phyloP scores from a whole-genome alignment of 2,888 invertebrate genomes.

The Melikaiella ostensackeni region DNA sequence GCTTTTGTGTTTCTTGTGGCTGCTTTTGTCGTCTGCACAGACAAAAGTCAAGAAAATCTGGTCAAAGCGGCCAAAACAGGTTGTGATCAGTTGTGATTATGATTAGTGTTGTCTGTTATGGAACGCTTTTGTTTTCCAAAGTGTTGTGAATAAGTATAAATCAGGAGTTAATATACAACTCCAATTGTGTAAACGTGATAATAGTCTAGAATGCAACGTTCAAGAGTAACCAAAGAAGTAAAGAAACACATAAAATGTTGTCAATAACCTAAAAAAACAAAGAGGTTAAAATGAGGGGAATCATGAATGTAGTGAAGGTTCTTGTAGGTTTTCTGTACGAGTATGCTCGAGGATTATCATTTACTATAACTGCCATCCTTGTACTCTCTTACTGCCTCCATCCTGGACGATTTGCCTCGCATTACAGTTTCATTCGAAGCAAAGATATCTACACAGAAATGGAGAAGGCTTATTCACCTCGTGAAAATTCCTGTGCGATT shows the following conservation, averaged over 20 bases:
- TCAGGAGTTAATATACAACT: too few species aligned
- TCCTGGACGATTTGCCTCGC: slow-evolving; percentile 74
- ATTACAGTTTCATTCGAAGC: slow-evolving; percentile 71
- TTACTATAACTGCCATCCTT: slow-evolving; percentile 60
- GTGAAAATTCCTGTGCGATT: slow-evolving; percentile 69
- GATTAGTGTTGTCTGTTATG: too few species aligned
- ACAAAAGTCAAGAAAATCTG: too few species aligned
- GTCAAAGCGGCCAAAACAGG: too few species aligned
- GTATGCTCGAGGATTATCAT: slow-evolving; percentile 64
- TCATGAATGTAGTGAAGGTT: slow-evolving; percentile 55
- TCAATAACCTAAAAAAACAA: not conserved
- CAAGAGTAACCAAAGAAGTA: not conserved
- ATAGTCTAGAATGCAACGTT: too few species aligned
- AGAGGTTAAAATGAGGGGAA: slow-evolving; percentile 43
- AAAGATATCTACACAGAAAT: slow-evolving; percentile 71
- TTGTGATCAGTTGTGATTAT: too few species aligned
- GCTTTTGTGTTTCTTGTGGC: too few species aligned
- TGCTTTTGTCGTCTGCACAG: too few species aligned
- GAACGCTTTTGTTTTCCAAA: not conserved
- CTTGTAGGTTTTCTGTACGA: slow-evolving; percentile 62
- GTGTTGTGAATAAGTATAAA: not conserved
- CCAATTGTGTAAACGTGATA: too few species aligned
- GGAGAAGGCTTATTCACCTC: slow-evolving; percentile 68
- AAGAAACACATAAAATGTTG: not conserved
- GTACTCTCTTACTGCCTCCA: slow-evolving; percentile 70